These are phyloP conservation scores for Bostrychus sinensis DNA, from an alignment of 2,113 vertebrate genomes.

Conservation along the genomic window DNA sequence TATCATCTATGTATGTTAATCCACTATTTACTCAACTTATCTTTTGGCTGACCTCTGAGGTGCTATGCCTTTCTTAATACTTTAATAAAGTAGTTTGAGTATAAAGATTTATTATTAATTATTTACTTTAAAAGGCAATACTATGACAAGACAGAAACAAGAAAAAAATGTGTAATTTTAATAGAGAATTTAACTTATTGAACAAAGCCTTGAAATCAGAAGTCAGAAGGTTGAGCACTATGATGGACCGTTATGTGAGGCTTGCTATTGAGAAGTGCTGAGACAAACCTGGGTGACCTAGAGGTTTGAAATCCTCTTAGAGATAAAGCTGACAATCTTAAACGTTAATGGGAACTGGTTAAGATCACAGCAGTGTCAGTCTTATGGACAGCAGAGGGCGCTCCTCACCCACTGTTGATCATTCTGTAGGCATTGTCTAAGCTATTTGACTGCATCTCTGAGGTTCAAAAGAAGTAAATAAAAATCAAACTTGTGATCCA, in stretches of 20 bases:
- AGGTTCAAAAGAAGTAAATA: no score
- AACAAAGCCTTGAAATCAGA: no score
- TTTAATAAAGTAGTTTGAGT: no score
- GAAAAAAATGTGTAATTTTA: no score
- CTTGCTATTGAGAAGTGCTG: constrained; percentile 46
- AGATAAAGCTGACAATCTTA: constrained; percentile 25
- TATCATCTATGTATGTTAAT: background rate
- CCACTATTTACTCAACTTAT: background rate
- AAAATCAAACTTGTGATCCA: no score
- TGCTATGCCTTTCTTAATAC: no score
- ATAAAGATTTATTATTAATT: no score
- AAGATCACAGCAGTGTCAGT: background rate
- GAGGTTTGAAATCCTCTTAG: constrained; percentile 44
- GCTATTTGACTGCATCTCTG: no score
- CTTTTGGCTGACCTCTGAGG: background rate
- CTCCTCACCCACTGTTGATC: constrained; percentile 36
- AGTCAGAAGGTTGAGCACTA: background rate
- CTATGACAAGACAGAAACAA: no score
- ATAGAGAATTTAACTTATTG: no score
- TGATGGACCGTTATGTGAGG: constrained; percentile 9
- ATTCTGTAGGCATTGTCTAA: background rate
- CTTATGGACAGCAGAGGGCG: constrained; percentile 58
- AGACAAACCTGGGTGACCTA: constrained; percentile 40
- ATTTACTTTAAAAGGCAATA: no score
- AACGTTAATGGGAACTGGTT: constrained; percentile 13